These are phyloP conservation scores for Nymphicus hollandicus DNA, from an alignment of 2,113 vertebrate genomes.

Conservation along the genomic window DNA sequence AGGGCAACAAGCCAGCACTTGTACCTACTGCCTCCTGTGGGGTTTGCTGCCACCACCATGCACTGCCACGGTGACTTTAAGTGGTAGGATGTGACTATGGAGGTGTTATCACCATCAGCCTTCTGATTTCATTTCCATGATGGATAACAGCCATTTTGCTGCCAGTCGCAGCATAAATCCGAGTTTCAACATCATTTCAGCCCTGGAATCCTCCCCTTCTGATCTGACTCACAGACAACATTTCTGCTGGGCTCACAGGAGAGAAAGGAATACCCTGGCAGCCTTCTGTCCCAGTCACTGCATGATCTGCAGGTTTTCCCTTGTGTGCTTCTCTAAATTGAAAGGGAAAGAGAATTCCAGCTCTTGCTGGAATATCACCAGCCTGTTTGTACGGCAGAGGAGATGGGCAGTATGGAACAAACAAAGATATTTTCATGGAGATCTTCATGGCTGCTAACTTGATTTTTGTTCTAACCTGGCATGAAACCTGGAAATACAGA, in stretches of 20 bases:
- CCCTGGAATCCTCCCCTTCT: neutral
- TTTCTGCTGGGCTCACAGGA: neutral
- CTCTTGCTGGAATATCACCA: neutral
- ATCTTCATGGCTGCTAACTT: neutral
- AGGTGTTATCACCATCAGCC: neutral
- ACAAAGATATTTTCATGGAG: neutral
- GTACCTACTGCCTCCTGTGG: neutral
- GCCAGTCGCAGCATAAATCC: neutral
- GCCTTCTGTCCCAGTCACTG: neutral
- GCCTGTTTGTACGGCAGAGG: neutral
- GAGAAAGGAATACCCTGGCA: neutral
- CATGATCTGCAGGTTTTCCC: neutral
- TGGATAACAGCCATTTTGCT: neutral
- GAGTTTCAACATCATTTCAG: neutral
- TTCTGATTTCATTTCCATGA: neutral
- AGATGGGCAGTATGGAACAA: fast-evolving
- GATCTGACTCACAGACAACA: fast-evolving
- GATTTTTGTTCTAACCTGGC: neutral
- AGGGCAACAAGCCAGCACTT: neutral
- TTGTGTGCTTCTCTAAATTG: neutral
- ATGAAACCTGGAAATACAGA: neutral
- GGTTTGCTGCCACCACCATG: neutral
- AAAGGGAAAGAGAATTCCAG: neutral
- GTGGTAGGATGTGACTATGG: neutral
- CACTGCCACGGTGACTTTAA: neutral